Evolutionary conservation across 1,140 invertebrate genomes (phyloP), one percentile per base, ranked within the genome.

Genomic region (Stenopsyche tienmushanensis): DNA sequence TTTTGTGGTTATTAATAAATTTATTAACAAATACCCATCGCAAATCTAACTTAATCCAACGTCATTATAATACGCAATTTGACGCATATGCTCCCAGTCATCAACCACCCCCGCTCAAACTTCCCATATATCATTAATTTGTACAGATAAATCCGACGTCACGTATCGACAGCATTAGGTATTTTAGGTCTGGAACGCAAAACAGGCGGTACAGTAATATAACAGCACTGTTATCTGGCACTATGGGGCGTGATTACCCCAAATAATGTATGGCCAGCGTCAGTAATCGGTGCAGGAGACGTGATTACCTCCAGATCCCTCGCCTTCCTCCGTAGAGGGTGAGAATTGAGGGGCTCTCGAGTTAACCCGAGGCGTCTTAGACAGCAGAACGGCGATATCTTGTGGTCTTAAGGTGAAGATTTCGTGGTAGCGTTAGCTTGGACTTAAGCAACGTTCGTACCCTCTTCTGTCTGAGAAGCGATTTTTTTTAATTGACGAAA

Each of bases 231-330:
- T 54, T 64, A 64, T 68, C 47, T 49, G 39, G 17, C 29, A 24
- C 44, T 24, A 17, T 18, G 26, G 53, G 52, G 52, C 42, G 17
- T 54, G 67, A 62, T 69, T 69, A 63, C 58, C 63, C 67, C 58
- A 65, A 65, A 69, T 65, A 69, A 69, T 69, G 63, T 65, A 69
- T 69, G 63, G 63, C 42, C 59, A 62, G 55, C 50, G 63, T 47
- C 67, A 54, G 54, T 69, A 69, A 69, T 69, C 67, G 67, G 64
- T 54, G 45, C 67, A 62, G 55, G 62, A 50, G 63, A 63, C 63
- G 62, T 69, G 67, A 69, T 69, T 57, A 65, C 67, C 62, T 52
- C 53, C 50, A 47, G 44, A 47, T 60, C 39, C 34, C 34, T 9
- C n/a, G 29, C 17, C 25, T 24, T 49, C 24, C 17, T 8, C 24